Evolutionary conservation across 2,888 invertebrate species (phyloP).

Genomic region (Notodonta dromedarius): DNA sequence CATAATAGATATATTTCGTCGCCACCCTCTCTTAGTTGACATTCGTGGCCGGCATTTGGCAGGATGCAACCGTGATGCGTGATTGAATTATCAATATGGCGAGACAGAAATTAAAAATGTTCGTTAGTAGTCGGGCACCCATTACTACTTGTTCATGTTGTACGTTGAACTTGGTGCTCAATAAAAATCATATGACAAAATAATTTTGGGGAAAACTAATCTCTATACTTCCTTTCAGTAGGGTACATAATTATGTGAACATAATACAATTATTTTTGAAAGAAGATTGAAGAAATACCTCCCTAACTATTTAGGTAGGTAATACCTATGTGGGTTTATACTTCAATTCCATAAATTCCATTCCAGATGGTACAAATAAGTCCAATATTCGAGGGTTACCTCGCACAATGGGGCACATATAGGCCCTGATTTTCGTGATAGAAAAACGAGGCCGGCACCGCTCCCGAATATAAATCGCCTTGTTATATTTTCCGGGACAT

Average conservation of each 20-base stretch:
- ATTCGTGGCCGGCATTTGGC: constrained; percentile 74
- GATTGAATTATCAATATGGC: constrained; percentile 69
- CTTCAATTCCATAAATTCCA: constrained; percentile 33
- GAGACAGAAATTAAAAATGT: constrained; percentile 42
- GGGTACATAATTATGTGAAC: too few species aligned
- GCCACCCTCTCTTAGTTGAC: constrained; percentile 73
- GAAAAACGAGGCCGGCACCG: constrained; percentile 71
- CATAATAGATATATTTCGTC: constrained; percentile 68
- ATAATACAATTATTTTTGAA: too few species aligned
- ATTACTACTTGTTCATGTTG: background rate
- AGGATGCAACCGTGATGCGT: constrained; percentile 80
- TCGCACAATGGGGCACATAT: constrained; percentile 47
- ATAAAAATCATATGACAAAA: background rate
- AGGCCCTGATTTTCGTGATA: constrained; percentile 74
- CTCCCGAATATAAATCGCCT: constrained; percentile 82
- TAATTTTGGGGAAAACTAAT: background rate
- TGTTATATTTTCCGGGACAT: constrained; percentile 83
- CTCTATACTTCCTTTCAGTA: too few species aligned
- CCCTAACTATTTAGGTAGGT: too few species aligned
- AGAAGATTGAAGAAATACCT: background rate
- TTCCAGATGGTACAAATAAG: constrained; percentile 42
- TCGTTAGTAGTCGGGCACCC: constrained; percentile 9
- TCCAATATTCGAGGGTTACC: constrained; percentile 40
- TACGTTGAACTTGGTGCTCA: background rate
- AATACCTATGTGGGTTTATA: background rate